A percentile compares a stretch with the other conserved stretches of the same genome.
Conservation (phyloP, 2,797 vertebrate species). For the Halcyon smyrnensis region DNA sequence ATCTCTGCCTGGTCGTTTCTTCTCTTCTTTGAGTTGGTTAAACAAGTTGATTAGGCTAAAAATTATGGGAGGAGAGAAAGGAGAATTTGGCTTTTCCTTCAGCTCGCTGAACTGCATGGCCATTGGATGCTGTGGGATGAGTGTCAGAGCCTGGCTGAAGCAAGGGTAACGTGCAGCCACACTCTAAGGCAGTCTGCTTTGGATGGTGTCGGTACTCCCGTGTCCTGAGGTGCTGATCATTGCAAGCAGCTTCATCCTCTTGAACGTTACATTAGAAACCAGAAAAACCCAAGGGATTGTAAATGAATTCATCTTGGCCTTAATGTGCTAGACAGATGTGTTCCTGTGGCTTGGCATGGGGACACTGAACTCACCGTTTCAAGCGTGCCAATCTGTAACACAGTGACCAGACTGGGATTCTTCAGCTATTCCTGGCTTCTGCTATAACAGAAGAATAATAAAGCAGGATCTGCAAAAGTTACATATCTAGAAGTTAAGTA, state of each 20-base stretch:
- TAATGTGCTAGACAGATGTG: not conserved
- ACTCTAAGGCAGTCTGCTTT: rapidly evolving
- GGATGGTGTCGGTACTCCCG: rapidly evolving
- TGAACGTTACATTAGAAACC: not conserved
- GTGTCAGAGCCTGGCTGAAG: not conserved
- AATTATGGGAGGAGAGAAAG: not conserved
- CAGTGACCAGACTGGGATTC: not conserved
- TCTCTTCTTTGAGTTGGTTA: not conserved
- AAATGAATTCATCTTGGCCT: not conserved
- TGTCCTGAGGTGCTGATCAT: not conserved
- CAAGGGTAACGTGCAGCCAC: rapidly evolving
- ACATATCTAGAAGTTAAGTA: not conserved
- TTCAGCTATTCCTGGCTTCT: not conserved
- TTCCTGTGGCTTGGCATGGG: not conserved
- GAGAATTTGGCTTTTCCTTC: not conserved
- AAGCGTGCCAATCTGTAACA: not conserved
- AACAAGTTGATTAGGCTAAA: not conserved
- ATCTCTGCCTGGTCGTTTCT: not conserved
- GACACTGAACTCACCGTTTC: not conserved
- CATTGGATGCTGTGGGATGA: not conserved
- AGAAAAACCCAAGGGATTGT: not conserved
- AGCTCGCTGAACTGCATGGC: not conserved
- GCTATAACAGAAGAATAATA: not conserved
- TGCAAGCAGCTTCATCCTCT: not conserved
- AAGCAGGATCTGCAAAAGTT: not conserved